Percentiles rank a stretch among this genome's conserved stretches.
Conservation (phyloP, 2,113 vertebrate genomes). For the Eptesicus fuscus region DNA sequence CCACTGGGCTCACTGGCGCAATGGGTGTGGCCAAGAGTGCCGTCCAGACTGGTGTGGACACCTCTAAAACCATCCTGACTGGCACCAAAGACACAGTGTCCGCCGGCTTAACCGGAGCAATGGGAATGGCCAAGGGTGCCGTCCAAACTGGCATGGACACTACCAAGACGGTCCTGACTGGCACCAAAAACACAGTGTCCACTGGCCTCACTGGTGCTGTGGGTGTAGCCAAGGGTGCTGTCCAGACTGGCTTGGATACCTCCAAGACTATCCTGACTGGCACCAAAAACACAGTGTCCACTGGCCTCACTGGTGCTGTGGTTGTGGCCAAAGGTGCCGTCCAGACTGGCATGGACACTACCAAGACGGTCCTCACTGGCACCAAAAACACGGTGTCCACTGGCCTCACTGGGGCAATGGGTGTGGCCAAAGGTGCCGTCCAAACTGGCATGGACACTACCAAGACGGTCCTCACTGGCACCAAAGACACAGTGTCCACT, state of each 20-base stretch:
- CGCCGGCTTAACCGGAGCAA: neutral
- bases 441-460: neutral
- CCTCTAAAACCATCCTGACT: accelerated
- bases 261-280: constrained; percentile 73
- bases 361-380: accelerated
- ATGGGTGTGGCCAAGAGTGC: accelerated
- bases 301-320: neutral
- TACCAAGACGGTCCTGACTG: accelerated
- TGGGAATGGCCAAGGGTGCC: neutral
- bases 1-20: accelerated
- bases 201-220: neutral
- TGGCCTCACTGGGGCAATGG: accelerated
- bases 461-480: accelerated
- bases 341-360: neutral
- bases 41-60: neutral
- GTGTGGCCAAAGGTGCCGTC: accelerated
- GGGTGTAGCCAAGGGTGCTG: neutral
- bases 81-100: neutral
- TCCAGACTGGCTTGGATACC: neutral
- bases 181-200: neutral
- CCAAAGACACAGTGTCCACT: neutral
- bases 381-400: neutral
- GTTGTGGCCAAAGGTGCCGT: neutral
- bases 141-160: neutral
- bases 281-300: constrained; percentile 78